phyloP scores from a whole-genome alignment of 2,888 invertebrate species.

The Platerodrilus igneus region DNA sequence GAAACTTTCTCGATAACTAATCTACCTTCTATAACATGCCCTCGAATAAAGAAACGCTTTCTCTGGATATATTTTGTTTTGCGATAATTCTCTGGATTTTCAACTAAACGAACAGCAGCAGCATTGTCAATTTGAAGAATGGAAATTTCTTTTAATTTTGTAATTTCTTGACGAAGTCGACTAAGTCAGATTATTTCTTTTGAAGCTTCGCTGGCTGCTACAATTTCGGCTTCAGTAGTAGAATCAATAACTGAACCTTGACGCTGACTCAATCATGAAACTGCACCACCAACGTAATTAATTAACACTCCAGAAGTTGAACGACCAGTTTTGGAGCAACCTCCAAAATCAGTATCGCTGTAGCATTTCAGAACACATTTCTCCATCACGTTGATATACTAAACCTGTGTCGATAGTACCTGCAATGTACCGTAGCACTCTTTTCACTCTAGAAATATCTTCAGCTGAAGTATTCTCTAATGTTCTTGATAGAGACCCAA shows the following conservation, averaged over 20 bases:
- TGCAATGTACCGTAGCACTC: conserved; percentile 33
- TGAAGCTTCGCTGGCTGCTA: conserved; percentile 32
- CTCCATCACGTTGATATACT: conserved; percentile 26
- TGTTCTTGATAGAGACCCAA: too few relatives aligned
- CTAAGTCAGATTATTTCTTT: conserved; percentile 34
- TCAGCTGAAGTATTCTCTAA: too few relatives aligned
- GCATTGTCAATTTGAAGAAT: conserved; percentile 30
- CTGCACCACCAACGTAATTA: conserved; percentile 24
- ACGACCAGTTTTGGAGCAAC: conserved; percentile 31
- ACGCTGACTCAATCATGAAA: conserved; percentile 25
- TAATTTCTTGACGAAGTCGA: conserved; percentile 28
- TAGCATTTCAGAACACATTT: conserved; percentile 20
- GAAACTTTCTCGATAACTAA: too few relatives aligned
- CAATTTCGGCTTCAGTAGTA: conserved; percentile 31
- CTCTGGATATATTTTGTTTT: conserved; percentile 33
- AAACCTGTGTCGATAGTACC: conserved; percentile 24
- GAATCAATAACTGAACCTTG: conserved; percentile 14
- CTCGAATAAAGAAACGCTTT: conserved; percentile 29
- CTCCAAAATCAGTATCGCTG: conserved; percentile 37
- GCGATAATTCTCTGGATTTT: conserved; percentile 33
- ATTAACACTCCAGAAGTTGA: conserved; percentile 14
- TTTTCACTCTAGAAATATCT: conserved; percentile 31
- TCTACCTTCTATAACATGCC: too few relatives aligned
- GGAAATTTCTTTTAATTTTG: conserved; percentile 21
- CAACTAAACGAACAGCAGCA: conserved; percentile 28